A percentile compares a stretch with the other conserved stretches of the same genome.
Conservation (phyloP, 1,140 invertebrate genomes). For the Eufriesea mexicana region DNA sequence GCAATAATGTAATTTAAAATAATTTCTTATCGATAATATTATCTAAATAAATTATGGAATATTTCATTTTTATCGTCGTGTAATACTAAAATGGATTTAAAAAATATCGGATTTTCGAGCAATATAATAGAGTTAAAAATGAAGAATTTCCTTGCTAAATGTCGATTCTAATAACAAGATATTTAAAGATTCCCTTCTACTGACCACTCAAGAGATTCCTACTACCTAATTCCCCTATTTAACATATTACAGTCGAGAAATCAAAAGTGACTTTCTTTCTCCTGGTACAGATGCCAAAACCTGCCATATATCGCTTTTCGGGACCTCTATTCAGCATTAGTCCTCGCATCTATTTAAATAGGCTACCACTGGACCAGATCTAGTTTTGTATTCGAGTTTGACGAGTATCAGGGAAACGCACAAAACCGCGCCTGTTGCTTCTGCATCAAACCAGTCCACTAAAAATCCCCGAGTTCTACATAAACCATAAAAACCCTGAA, state of each 20-base stretch:
- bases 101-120: too few species aligned
- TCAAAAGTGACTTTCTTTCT: background rate
- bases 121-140: too few species aligned
- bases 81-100: too few species aligned
- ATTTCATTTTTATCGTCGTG: too few species aligned
- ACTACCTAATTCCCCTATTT: background rate
- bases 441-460: background rate
- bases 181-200: background rate
- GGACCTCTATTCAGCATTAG: background rate
- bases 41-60: too few species aligned
- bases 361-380: slow-evolving; percentile 25
- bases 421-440: background rate
- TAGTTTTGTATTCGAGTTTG: slow-evolving; percentile 51
- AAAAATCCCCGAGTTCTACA: background rate
- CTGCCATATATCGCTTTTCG: background rate
- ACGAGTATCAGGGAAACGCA: slow-evolving; percentile 12
- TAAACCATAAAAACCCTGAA: background rate
- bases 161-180: background rate
- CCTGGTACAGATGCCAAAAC: background rate
- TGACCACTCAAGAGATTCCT: background rate
- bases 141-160: too few species aligned
- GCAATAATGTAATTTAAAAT: too few species aligned
- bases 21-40: too few species aligned
- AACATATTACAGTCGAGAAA: background rate
- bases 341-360: slow-evolving; percentile 27